Conservation (phyloP, 1,140 invertebrate species). For the Panagrolaimus sp. region DNA sequence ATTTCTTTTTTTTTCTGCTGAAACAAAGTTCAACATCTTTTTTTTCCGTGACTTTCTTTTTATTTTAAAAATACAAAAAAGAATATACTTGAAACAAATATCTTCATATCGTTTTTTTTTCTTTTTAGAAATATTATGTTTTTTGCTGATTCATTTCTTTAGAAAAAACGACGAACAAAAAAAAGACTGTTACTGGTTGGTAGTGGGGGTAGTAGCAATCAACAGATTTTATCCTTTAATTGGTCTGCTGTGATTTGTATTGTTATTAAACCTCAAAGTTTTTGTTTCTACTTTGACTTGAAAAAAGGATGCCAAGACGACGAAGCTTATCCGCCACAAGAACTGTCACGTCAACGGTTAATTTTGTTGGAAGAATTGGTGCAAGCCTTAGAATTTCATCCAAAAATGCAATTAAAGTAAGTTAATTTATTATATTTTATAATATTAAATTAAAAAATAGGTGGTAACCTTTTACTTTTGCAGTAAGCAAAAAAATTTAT, state of each 20-base stretch:
- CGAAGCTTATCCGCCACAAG: slow-evolving; percentile 43
- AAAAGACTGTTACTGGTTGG: not conserved
- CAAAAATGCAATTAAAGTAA: slow-evolving; percentile 24
- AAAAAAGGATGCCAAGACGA: slow-evolving; percentile 20
- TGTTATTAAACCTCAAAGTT: not conserved
- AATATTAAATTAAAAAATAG: slow-evolving; percentile 7
- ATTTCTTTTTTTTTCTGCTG: not conserved
- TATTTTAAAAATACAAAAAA: too few relatives aligned
- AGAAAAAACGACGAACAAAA: too few relatives aligned
- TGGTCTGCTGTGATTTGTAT: too few relatives aligned
- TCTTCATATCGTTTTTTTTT: too few relatives aligned
- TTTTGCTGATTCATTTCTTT: too few relatives aligned
- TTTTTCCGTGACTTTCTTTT: not conserved
- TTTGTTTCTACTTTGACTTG: not conserved
- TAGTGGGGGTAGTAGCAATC: too few relatives aligned
- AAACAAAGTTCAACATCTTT: not conserved
- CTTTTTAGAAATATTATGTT: too few relatives aligned
- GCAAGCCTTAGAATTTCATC: slow-evolving; percentile 42
- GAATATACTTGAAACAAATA: too few relatives aligned
- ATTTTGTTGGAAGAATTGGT: slow-evolving; percentile 47
- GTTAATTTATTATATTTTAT: slow-evolving; percentile 12
- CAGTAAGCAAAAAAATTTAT: not conserved
- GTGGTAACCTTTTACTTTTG: not conserved
- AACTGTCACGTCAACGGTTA: slow-evolving; percentile 40
- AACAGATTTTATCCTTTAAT: not conserved